These are phyloP conservation scores for Thamnophis sirtalis DNA, from an alignment of 2,113 vertebrate species.

Conservation along the genomic window DNA sequence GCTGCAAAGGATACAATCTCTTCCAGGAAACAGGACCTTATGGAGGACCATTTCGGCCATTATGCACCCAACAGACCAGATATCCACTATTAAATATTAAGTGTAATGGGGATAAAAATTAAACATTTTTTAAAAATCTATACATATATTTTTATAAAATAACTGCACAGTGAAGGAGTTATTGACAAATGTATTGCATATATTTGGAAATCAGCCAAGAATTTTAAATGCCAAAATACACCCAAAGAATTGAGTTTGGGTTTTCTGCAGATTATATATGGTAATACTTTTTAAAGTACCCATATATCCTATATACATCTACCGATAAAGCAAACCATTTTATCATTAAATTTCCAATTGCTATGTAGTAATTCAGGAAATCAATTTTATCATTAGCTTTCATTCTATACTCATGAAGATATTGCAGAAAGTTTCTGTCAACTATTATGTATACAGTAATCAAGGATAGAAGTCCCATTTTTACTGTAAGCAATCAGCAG, in stretches of 20 bases:
- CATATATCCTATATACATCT: neutral
- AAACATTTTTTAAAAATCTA: slow-evolving; percentile 54
- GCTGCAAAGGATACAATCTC: slow-evolving; percentile 83
- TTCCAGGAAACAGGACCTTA: slow-evolving; percentile 87
- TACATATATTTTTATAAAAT: slow-evolving; percentile 8
- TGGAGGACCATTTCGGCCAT: slow-evolving; percentile 89
- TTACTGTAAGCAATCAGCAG: neutral
- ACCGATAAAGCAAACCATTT: neutral
- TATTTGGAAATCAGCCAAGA: neutral
- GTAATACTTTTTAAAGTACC: neutral
- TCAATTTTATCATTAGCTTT: neutral
- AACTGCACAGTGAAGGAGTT: slow-evolving; percentile 8
- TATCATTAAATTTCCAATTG: neutral
- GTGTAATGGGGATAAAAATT: slow-evolving; percentile 67
- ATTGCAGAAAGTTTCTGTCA: neutral
- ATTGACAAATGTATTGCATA: neutral
- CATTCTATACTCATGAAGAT: neutral
- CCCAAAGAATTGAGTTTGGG: neutral
- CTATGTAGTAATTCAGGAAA: neutral
- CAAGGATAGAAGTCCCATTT: neutral
- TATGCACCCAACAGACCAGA: slow-evolving; percentile 87
- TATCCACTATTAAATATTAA: slow-evolving; percentile 82
- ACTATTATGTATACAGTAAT: neutral
- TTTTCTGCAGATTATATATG: neutral
- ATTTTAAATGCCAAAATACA: neutral